Conservation (phyloP, 1,140 invertebrate species). For the Brachionus rubens region DNA sequence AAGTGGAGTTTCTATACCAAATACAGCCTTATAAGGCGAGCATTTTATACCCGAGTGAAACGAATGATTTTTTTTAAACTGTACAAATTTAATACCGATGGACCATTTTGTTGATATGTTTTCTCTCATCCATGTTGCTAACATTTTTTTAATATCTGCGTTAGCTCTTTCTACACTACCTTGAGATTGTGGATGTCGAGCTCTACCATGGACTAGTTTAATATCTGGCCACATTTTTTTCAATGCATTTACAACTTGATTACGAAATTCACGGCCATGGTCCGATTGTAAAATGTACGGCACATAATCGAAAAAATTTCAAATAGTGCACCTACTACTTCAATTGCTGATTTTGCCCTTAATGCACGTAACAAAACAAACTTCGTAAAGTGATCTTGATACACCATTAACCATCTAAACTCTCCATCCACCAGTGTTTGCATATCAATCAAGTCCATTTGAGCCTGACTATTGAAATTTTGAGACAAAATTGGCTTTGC, state of each 20-base stretch:
- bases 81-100: conserved; percentile 9
- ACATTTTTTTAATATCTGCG: conserved; percentile 39
- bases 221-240: conserved; percentile 48
- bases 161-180: conserved; percentile 50
- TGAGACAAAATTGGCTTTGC: neutral
- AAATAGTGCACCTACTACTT: no score
- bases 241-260: no score
- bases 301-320: no score
- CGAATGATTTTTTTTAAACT: conserved; percentile 27
- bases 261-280: conserved; percentile 49
- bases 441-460: no score
- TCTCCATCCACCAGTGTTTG: no score
- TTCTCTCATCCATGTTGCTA: neutral
- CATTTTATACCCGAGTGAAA: neutral
- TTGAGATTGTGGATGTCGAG: conserved; percentile 50
- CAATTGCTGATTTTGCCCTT: no score
- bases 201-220: conserved; percentile 49
- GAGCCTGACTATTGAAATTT: no score
- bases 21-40: conserved; percentile 7
- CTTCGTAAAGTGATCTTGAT: no score
- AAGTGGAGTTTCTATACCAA: conserved; percentile 8
- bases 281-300: no score
- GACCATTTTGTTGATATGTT: conserved; percentile 12
- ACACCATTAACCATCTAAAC: no score
- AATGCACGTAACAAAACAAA: no score